Percentiles rank a stretch among this genome's conserved stretches.
Evolutionary conservation across 64 coral and sea anemone genomes (phyloP).

Genomic region (Acropora tenuis): DNA sequence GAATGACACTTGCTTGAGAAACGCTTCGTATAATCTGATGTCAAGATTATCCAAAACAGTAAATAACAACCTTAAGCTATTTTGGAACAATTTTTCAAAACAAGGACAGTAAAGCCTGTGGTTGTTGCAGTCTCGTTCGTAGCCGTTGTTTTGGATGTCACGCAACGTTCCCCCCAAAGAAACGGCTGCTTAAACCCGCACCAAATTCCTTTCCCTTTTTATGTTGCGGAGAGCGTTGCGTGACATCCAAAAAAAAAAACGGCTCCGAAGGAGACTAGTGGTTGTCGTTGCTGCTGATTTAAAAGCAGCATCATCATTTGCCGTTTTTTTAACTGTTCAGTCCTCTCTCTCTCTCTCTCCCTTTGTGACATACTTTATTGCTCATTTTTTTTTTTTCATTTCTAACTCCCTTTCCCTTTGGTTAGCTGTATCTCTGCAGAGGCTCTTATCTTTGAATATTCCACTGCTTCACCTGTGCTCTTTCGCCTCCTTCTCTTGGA

Average conservation of each 20-base stretch:
- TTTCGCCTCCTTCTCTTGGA: too few species aligned
- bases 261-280: neutral
- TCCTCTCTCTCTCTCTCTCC: neutral
- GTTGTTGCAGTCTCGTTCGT: neutral
- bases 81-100: neutral
- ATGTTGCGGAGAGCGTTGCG: too few species aligned
- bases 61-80: neutral
- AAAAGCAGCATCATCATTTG: neutral
- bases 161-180: too few species aligned
- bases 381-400: neutral
- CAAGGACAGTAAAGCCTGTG: too few species aligned
- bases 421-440: neutral
- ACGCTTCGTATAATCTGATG: neutral
- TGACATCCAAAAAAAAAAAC: too few species aligned
- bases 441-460: conserved; percentile 3
- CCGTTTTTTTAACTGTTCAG: neutral
- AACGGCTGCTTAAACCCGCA: too few species aligned
- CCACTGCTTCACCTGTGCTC: conserved; percentile 21
- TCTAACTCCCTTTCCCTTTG: conserved; percentile 16
- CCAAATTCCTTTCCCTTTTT: too few species aligned
- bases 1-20: neutral
- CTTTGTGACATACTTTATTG: neutral
- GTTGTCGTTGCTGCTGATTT: neutral
- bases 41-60: neutral
- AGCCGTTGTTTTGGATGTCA: too few species aligned